Base-by-base conservation (phyloP, 2,113 vertebrate species). In the Hyaena hyaena region DNA sequence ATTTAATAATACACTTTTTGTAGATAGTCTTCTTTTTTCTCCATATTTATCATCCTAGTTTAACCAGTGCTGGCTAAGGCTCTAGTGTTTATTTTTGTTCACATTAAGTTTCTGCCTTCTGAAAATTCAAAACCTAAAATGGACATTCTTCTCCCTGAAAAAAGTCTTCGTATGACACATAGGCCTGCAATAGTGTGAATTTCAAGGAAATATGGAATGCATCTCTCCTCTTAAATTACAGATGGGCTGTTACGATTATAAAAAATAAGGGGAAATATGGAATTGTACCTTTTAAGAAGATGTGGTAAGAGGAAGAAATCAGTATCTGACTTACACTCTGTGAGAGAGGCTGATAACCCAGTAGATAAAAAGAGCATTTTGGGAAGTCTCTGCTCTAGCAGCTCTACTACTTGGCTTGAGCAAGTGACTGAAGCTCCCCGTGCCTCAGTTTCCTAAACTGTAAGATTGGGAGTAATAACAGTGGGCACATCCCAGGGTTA, bases 91-190 rank as follows among this genome's bases (percentile, higher is more conserved):
- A 43, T 65, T 93, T 95, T 68, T 55, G 19, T 66, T 12, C 35
- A 69, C 9, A 53, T 53, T 95, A 80, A 94, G 11, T 86, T 96
- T 73, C n/a, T 53, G 23, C 7, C 33, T 91, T 95, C 73, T 87
- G 79, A 93, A 95, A 96, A 79, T 9, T 77, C 61, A 79, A 82
- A 96, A 58, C 45, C 31, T 73, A 63, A 85, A 76, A 66, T 15
- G 8, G 31, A 31, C 45, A 61, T 23, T 24, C 19, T 83, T 73
- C 48, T 79, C 39, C 83, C 35, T 50, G 87, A 68, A 14, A 58
- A 94, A 58, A 94, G 31, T 63, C 39, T 90, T 55, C 50, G 43
- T 79, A 65, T 43, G 43, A 35, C 28, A 96, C 48, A 76, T 90
- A 24, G 63, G 2, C 17, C 21, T 82, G 5, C 48, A 39, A 61